phyloP scores from a whole-genome alignment of 2,113 vertebrate genomes.

The Sinocyclocheilus anophthalmus region DNA sequence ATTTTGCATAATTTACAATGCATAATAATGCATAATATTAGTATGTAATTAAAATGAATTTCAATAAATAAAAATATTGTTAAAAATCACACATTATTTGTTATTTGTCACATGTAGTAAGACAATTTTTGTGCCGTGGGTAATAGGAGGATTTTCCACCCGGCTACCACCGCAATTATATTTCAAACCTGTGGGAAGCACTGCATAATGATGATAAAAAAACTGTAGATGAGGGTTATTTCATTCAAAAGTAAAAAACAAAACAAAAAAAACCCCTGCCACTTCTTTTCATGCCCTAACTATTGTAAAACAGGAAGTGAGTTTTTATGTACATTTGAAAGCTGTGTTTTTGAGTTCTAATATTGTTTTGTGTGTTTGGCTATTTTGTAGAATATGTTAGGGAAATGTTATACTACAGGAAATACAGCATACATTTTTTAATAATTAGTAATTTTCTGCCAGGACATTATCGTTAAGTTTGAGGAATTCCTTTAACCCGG shows the following conservation, averaged over 20 bases:
- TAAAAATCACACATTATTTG: too few relatives aligned
- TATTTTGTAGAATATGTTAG: not conserved
- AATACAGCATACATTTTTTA: not conserved
- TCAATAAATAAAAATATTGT: too few relatives aligned
- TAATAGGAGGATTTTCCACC: too few relatives aligned
- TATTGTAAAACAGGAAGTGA: not conserved
- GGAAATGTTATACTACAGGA: not conserved
- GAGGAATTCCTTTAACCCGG: not conserved
- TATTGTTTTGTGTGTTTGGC: not conserved
- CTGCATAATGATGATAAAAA: not conserved
- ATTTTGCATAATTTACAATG: too few relatives aligned
- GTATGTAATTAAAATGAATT: too few relatives aligned
- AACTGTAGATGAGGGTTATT: not conserved
- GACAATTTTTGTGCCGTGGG: too few relatives aligned
- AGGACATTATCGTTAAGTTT: not conserved
- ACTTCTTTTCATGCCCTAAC: not conserved
- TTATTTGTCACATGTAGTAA: too few relatives aligned
- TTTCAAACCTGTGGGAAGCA: too few relatives aligned
- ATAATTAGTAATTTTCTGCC: not conserved
- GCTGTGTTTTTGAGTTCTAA: not conserved
- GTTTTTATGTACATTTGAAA: not conserved
- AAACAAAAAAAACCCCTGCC: too few relatives aligned
- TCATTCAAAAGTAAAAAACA: not conserved
- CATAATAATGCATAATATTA: too few relatives aligned
- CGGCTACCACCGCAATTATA: too few relatives aligned